Conservation (phyloP, 2,888 invertebrate genomes). For the Sthenelais limicola region DNA sequence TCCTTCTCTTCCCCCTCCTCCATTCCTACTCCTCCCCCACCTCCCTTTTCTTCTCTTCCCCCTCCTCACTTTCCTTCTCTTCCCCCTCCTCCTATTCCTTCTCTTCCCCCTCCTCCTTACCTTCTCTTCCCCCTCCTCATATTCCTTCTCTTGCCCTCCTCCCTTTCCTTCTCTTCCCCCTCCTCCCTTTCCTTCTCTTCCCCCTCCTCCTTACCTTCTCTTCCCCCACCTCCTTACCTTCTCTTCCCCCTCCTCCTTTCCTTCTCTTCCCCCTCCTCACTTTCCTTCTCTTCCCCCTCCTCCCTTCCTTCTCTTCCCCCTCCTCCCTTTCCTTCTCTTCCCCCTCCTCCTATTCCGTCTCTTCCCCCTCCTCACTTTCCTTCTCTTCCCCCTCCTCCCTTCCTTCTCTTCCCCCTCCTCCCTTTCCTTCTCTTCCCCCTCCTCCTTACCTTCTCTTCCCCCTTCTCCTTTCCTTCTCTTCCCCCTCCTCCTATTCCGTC, state of each 20-base stretch:
- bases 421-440: not conserved
- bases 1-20: no score
- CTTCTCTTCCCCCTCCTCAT: not conserved
- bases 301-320: not conserved
- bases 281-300: not conserved
- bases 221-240: not conserved
- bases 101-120: not conserved
- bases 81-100: constrained; percentile 2
- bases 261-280: not conserved
- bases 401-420: not conserved
- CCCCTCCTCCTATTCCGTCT: not conserved
- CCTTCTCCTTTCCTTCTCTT: not conserved
- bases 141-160: constrained; percentile 2
- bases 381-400: not conserved
- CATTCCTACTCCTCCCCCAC: not conserved
- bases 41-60: not conserved
- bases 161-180: not conserved
- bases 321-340: not conserved
- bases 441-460: not conserved
- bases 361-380: constrained; percentile 9
- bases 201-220: not conserved
- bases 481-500: constrained; percentile 1
- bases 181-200: not conserved
- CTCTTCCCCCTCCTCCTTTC: not conserved
- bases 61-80: no score